Base-by-base conservation (phyloP, 2,888 invertebrate species). In the Lasioglossum figueresi region DNA sequence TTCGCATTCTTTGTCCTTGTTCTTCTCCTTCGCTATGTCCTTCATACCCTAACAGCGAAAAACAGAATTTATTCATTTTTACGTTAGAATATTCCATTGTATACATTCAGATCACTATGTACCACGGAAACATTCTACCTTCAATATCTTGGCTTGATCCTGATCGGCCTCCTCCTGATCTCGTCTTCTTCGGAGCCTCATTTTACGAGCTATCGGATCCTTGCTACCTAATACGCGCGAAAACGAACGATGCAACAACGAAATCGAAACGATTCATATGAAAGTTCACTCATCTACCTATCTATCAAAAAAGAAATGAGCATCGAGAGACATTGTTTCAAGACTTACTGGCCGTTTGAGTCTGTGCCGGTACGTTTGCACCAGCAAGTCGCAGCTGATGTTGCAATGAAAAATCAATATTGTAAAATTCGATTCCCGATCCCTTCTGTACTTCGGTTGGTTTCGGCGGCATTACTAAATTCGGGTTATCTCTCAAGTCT, bases 361-460 rank as follows among this genome's bases (percentile, higher is more conserved):
- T 96, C 1, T 97, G 97, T 79, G 97, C 96, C 2, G 98, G 97
- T 14, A 98, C 97, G 83, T 97, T 97, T 0, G 99, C 99, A 0
- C 99, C 99, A 34, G 99, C 99, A 88, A 99, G 95, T 88, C 98
- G 96, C 80, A 99, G 95, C 95, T 99, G 99, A 92, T 99, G 98
- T 96, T 99, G 98, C 87, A 99, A 96, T 0, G 99, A 99, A 96
- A 99, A 99, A 96, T 99, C 99, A 82, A 99, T 99, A 93, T 99
- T 99, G 95, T 99, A 99, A 95, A 98, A 99, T 94, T 98, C 98
- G 75, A 98, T 95, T 0, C 98, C 98, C 66, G 98, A 96, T 2
- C 98, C 97, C 86, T 97, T 96, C 90, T 97, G 96, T 45, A 97
- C 96, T 94, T 98, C 97, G 27, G 97, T 97, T 0, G 99, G 99